A percentile compares a stretch with the other conserved stretches of the same genome.
Evolutionary conservation across 2,888 invertebrate species (phyloP).

Genomic region (Aphidoletes aphidimyza): DNA sequence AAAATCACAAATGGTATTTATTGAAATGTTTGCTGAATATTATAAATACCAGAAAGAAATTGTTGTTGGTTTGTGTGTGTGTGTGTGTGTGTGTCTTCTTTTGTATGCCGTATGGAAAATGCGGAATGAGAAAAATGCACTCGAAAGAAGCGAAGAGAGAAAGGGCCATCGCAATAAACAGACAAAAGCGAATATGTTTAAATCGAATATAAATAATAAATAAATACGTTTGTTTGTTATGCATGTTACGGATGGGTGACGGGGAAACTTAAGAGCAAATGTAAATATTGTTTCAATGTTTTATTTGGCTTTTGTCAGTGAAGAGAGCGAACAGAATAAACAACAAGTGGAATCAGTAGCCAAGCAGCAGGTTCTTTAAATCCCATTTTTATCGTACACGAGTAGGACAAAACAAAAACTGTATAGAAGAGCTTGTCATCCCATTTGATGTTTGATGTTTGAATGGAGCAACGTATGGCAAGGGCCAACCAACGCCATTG

Average conservation of each 20-base stretch:
- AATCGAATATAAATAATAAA: slow-evolving; percentile 37
- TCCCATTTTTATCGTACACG: background rate
- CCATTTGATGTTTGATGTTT: slow-evolving; percentile 1
- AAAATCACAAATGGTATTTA: slow-evolving; percentile 10
- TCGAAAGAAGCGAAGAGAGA: background rate
- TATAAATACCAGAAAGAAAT: background rate
- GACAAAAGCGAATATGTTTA: slow-evolving; percentile 12
- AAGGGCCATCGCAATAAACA: background rate
- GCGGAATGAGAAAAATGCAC: background rate
- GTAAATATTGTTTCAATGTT: slow-evolving; percentile 52
- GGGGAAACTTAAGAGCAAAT: background rate
- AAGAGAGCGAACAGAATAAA: background rate
- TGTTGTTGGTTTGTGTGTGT: no score
- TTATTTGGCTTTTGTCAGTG: slow-evolving; percentile 37
- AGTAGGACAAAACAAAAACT: background rate
- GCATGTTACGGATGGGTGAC: slow-evolving; percentile 6
- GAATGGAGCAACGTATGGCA: no score
- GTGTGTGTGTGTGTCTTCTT: no score
- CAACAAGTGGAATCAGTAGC: slow-evolving; percentile 32
- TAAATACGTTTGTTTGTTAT: slow-evolving; percentile 3
- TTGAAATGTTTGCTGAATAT: slow-evolving; percentile 24
- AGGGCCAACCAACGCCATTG: no score
- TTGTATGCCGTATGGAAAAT: no score
- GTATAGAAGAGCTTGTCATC: background rate
- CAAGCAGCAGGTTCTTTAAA: background rate